phyloP scores from a whole-genome alignment of 2,113 vertebrate species.

The Pipa parva region DNA sequence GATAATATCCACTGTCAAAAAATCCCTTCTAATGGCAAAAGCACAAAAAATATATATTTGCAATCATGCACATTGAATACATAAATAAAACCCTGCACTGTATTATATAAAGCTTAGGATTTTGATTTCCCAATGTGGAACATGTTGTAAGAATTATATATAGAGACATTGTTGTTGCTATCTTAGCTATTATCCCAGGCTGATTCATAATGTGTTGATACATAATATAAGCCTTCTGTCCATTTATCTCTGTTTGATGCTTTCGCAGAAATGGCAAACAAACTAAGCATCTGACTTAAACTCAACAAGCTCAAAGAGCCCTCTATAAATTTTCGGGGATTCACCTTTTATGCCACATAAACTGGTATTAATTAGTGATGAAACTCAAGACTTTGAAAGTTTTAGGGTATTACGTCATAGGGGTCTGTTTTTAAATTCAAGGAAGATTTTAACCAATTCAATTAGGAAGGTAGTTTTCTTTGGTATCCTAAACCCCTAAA shows the following conservation, averaged over 20 bases:
- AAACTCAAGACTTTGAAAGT: neutral
- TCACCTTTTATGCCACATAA: slow-evolving; percentile 1
- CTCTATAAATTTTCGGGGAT: slow-evolving; percentile 6
- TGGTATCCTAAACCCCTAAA: no score
- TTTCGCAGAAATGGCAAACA: slow-evolving; percentile 26
- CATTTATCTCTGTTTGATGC: slow-evolving; percentile 40
- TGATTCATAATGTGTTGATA: slow-evolving; percentile 40
- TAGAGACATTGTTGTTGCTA: slow-evolving; percentile 22
- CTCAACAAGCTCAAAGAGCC: neutral
- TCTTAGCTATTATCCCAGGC: slow-evolving; percentile 22
- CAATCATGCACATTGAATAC: neutral
- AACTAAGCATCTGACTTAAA: slow-evolving; percentile 26
- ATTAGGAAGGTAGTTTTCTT: no score
- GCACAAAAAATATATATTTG: neutral
- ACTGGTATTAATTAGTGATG: neutral
- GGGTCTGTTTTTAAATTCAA: neutral
- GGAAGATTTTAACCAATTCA: neutral
- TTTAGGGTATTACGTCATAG: neutral
- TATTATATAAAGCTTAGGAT: neutral
- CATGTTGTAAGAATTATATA: slow-evolving; percentile 30
- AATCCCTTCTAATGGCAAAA: neutral
- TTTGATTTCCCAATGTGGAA: neutral
- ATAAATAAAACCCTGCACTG: neutral
- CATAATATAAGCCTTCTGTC: slow-evolving; percentile 35
- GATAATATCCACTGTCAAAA: neutral